Conservation (phyloP, 2,113 vertebrate species). For the Fregata magnificens region DNA sequence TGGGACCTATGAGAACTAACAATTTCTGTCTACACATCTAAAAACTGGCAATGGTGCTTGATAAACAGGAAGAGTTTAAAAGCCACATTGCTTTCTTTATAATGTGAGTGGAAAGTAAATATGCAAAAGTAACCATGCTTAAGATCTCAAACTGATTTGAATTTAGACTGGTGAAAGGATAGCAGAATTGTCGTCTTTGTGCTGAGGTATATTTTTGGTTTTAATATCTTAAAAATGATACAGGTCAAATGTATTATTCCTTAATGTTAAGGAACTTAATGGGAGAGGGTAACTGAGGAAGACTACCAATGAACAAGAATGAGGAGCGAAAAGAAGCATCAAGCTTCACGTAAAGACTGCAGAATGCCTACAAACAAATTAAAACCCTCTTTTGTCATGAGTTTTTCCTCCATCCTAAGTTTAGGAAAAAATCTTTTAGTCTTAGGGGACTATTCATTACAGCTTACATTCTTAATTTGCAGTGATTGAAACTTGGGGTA, state of each 20-base stretch:
- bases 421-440: neutral
- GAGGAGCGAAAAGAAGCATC: neutral
- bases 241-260: too few relatives aligned
- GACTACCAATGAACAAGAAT: neutral
- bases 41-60: neutral
- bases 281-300: neutral
- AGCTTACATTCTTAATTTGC: neutral
- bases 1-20: neutral
- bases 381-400: neutral
- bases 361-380: neutral
- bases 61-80: neutral
- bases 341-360: neutral
- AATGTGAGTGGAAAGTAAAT: neutral
- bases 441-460: neutral
- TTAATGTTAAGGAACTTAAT: neutral
- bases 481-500: neutral
- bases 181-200: neutral
- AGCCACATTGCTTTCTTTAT: neutral
- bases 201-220: neutral
- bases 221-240: neutral
- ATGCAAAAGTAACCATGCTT: neutral
- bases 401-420: neutral
- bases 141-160: neutral
- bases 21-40: neutral
- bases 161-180: neutral